Percentiles rank a stretch among this genome's conserved stretches.
Conservation (phyloP, 2,888 invertebrate genomes). For the Cerastis rubricosa region DNA sequence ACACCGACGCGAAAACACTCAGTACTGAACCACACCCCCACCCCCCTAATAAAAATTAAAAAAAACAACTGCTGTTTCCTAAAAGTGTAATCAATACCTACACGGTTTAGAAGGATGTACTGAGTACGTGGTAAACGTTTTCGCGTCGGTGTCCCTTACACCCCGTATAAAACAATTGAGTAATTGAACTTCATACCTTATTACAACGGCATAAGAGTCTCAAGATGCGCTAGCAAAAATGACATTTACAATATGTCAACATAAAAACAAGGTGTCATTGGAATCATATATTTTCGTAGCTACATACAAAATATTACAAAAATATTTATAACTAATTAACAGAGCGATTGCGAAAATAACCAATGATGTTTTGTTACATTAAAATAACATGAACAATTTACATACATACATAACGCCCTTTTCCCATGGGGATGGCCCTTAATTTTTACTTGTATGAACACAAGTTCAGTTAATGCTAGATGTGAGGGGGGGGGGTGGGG, state of each 20-base stretch:
- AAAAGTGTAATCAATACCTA: too few relatives aligned
- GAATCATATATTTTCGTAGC: conserved; percentile 35
- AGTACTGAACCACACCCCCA: too few relatives aligned
- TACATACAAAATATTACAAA: conserved; percentile 37
- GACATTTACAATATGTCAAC: not conserved
- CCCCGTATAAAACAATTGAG: not conserved
- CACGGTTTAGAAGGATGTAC: too few relatives aligned
- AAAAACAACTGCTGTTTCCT: too few relatives aligned
- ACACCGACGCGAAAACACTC: too few relatives aligned
- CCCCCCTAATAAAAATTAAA: too few relatives aligned
- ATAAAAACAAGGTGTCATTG: conserved; percentile 11
- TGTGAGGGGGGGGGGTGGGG: not conserved
- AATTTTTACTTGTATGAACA: too few relatives aligned
- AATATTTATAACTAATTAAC: conserved; percentile 28
- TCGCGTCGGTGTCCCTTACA: too few relatives aligned
- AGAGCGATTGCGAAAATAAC: conserved; percentile 7
- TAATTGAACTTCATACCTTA: not conserved
- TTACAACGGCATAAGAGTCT: not conserved
- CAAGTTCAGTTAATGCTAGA: not conserved
- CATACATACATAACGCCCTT: too few relatives aligned
- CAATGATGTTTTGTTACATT: conserved; percentile 9
- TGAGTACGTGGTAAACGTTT: too few relatives aligned
- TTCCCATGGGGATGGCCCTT: too few relatives aligned
- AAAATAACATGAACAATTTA: conserved; percentile 3
- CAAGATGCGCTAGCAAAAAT: not conserved